These are phyloP conservation scores for Microhierax caerulescens DNA, from an alignment of 2,797 vertebrate genomes.

Conservation along the genomic window DNA sequence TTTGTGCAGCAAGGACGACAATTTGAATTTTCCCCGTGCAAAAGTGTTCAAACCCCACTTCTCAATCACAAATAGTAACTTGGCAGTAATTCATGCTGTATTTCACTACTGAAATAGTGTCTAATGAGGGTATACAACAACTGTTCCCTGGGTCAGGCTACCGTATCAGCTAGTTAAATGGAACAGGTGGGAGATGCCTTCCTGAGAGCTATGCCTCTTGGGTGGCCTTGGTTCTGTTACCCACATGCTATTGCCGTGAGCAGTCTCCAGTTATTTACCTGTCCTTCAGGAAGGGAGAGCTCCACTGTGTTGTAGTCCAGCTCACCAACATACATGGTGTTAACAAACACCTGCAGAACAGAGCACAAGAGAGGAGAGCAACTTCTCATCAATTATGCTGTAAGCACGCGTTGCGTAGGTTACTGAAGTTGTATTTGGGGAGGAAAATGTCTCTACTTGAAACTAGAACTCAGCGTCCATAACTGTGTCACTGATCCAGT, in stretches of 20 bases:
- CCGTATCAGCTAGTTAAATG: background rate
- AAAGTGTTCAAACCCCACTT: background rate
- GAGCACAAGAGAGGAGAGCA: background rate
- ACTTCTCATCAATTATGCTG: background rate
- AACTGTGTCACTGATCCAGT: background rate
- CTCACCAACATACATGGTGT: constrained; percentile 85
- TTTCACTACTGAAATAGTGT: background rate
- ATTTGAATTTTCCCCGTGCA: background rate
- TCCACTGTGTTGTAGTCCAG: constrained; percentile 82
- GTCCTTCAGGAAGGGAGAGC: constrained; percentile 83
- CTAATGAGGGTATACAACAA: background rate
- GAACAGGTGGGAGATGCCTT: background rate
- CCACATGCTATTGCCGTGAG: background rate
- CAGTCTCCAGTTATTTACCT: constrained; percentile 74
- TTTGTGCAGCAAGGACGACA: background rate
- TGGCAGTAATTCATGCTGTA: background rate
- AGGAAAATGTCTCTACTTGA: background rate
- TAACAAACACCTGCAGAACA: constrained; percentile 86
- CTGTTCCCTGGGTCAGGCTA: background rate
- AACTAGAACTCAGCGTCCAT: background rate
- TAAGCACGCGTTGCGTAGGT: background rate
- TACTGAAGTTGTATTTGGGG: background rate
- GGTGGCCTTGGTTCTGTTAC: background rate
- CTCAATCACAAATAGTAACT: background rate
- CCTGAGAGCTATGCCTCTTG: background rate